Evolutionary conservation across 2,888 invertebrate genomes (phyloP), one percentile per base, ranked within the genome.

Genomic region (Mythimna impura): DNA sequence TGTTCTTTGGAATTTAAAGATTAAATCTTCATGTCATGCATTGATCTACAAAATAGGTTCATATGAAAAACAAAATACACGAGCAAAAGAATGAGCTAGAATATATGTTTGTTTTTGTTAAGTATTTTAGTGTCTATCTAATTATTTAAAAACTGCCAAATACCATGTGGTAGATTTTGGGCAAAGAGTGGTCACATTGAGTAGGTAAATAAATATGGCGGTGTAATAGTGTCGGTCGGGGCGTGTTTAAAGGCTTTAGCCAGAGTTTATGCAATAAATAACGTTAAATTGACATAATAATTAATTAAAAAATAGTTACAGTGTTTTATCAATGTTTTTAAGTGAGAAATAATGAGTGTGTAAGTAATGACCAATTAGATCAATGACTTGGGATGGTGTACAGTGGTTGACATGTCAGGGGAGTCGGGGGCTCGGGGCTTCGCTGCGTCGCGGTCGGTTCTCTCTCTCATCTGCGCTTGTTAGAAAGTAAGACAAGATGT

Each of bases 121-220:
- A 47, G 5, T 17, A 47, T 47, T 30, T 17, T 47, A 47, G 5
- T 43, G 12, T 14, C 17, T 6, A 17, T 17, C 5, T 6, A 50
- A 8, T 14, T 34, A 9, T 17, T 47, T n/a, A 2, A 14, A 47
- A 52, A 50, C 17, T 74, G 12, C 7, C 1, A 22, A 17, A 22
- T 12, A 2, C 8, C 1, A 20, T 30, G 6, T 58, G 58, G 68
- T 67, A 68, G 25, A 52, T 47, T 60, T 57, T 25, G 4, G 22
- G 20, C 55, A 25, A 8, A 62, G 40, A 36, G 14, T 83, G 87
- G 90, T 86, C 89, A 90, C 88, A 89, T 86, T 87, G 65, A 71
- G 34, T 87, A 91, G 84, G 94, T 95, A 95, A 95, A 96, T 95
- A 95, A 96, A 95, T 95, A 95, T 96, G 95, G 95, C 95, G 91